These are phyloP conservation scores for Agapetus fuscipes DNA, from an alignment of 2,888 invertebrate species.

Conservation along the genomic window DNA sequence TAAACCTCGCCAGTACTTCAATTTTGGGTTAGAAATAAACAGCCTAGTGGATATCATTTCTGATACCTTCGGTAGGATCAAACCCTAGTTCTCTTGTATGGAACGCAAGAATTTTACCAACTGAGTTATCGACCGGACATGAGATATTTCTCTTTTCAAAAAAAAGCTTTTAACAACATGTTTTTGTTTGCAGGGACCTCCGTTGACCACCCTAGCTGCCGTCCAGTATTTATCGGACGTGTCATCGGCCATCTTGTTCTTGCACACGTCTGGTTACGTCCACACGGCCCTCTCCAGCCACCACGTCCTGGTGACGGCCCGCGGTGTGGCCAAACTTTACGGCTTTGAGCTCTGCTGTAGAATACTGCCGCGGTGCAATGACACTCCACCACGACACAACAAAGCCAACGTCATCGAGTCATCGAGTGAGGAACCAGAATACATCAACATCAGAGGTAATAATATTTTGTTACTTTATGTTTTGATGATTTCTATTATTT, in stretches of 20 bases:
- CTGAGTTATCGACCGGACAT: too few species aligned
- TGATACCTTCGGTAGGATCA: too few species aligned
- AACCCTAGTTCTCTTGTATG: too few species aligned
- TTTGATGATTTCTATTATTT: too few species aligned
- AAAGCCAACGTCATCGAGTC: constrained; percentile 2
- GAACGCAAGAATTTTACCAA: too few species aligned
- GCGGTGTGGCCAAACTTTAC: constrained; percentile 38
- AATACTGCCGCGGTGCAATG: constrained; percentile 1
- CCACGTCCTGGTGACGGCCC: constrained; percentile 35
- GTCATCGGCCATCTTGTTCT: constrained; percentile 38
- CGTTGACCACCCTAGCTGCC: constrained; percentile 35
- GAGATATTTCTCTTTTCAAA: too few species aligned
- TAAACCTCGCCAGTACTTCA: too few species aligned
- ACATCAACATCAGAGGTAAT: constrained; percentile 33
- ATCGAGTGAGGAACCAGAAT: background rate
- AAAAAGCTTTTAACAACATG: too few species aligned
- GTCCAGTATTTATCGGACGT: constrained; percentile 39
- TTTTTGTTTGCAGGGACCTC: constrained; percentile 30
- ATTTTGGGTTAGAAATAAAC: too few species aligned
- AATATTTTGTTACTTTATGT: too few species aligned
- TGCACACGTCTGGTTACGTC: constrained; percentile 39
- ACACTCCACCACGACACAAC: too few species aligned
- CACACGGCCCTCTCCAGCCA: constrained; percentile 39
- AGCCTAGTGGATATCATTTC: too few species aligned
- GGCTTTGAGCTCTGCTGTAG: constrained; percentile 34